phyloP scores from a whole-genome alignment of 2,888 invertebrate species.

The Eubasilissa splendida region DNA sequence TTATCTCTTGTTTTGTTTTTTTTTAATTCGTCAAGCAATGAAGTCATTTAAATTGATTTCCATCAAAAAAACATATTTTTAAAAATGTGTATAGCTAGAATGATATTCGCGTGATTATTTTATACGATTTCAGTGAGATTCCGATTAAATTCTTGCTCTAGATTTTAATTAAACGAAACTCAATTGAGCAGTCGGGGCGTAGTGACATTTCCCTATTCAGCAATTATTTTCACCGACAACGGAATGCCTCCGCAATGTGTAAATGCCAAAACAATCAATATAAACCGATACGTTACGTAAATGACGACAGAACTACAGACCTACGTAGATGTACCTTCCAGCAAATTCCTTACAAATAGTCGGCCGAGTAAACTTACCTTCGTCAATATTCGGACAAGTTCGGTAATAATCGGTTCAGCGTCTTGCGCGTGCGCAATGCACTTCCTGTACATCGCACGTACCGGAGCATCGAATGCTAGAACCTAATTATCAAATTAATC shows the following conservation, averaged over 20 bases:
- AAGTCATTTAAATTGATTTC: no score
- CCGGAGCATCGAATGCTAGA: background rate
- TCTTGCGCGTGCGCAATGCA: conserved; percentile 25
- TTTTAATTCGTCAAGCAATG: no score
- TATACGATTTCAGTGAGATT: no score
- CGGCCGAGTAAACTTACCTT: conserved; percentile 1
- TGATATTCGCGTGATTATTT: no score
- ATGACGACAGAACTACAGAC: background rate
- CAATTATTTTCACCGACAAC: background rate
- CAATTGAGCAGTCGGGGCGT: background rate
- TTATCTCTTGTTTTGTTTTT: no score
- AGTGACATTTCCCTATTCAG: conserved; percentile 26
- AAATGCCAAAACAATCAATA: conserved; percentile 39
- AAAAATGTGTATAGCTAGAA: no score
- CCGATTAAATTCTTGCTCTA: no score
- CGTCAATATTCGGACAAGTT: conserved; percentile 24
- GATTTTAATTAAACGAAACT: background rate
- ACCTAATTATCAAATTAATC: background rate
- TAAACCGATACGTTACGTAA: conserved; percentile 16
- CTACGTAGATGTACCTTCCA: background rate
- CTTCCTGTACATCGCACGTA: background rate
- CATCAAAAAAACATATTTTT: no score
- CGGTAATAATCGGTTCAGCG: conserved; percentile 24
- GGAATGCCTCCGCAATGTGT: background rate
- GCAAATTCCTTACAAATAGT: background rate